Evolutionary conservation across 2,888 invertebrate genomes (phyloP), one percentile per base, ranked within the genome.

Genomic region (Sinopyrophorus schimmeli): DNA sequence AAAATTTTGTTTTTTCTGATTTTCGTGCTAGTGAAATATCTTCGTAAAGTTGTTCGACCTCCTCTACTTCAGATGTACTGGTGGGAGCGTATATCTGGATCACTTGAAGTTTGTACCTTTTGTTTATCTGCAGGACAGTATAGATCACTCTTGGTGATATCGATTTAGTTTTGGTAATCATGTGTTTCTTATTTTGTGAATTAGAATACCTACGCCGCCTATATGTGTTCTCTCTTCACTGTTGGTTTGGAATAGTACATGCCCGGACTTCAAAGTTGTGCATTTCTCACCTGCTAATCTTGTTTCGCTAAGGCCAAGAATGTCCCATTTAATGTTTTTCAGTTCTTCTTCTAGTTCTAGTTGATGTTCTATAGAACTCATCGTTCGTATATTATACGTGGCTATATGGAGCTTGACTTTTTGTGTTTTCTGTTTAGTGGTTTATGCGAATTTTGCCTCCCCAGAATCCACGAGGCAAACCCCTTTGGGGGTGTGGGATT

Each of bases 1-100:
- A n/a, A 15, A 17, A 32, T 32, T 32, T 17, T 32, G 4, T 9
- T 32, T 32, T 32, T 9, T 32, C 32, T 31, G 31, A 5, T 9
- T 9, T 16, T n/a, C 17, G 20, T 4, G 17, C 17, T 5, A 17
- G 3, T 18, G 18, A 17, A 3, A 18, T 32, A 17, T 32, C 32
- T 7, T 32, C 18, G 9, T 32, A 18, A 5, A 32, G 20, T 15
- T 32, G 17, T 32, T 32, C 32, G 1, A 17, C n/a, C 3, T 17
- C 32, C 5, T 2, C n/a, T 1, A 1, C 7, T 32, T 32, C 18
- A 4, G 18, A 3, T 17, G 10, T 32, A 7, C 32, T 32, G 3
- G 32, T 32, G 9, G 31, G 31, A 11, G 31, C 31, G 9, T 31
- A 17, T 5, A 17, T 10, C 9, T 31, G 31, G 16, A 30, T 30